Evolutionary conservation across 2,888 invertebrate genomes (phyloP).

Genomic region (Pristionchus japonicus): DNA sequence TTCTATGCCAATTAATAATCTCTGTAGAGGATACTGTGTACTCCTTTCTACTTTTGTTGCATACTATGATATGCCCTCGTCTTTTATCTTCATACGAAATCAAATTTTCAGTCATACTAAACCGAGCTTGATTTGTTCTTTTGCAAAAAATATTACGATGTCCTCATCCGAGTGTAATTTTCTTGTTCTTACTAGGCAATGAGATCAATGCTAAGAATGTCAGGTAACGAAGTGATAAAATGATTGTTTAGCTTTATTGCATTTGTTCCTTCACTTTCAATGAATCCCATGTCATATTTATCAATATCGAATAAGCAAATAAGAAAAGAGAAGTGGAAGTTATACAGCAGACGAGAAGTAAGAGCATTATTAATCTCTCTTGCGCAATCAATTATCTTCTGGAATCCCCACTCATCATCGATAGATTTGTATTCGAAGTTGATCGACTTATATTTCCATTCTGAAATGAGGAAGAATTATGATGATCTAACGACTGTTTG

Average conservation of each 20-base stretch:
- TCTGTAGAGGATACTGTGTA: constrained; percentile 22
- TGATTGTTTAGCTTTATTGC: too few species aligned
- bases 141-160: not conserved
- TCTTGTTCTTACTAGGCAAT: constrained; percentile 15
- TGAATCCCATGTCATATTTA: too few species aligned
- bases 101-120: constrained; percentile 16
- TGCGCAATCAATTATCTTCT: not conserved
- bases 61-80: not conserved
- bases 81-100: not conserved
- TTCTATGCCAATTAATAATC: not conserved
- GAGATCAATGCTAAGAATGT: not conserved
- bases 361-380: not conserved
- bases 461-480: not conserved
- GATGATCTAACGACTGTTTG: not conserved
- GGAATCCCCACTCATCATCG: not conserved
- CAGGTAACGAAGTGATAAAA: not conserved
- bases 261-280: too few species aligned
- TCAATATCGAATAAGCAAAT: too few species aligned
- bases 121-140: constrained; percentile 24
- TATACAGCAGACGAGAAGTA: too few species aligned
- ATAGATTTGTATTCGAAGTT: not conserved
- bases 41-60: not conserved
- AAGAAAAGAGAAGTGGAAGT: too few species aligned
- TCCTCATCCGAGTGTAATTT: not conserved
- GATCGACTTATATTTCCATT: not conserved